Evolutionary conservation across 2,888 invertebrate species (phyloP).

Genomic region (Colletes collaris): DNA sequence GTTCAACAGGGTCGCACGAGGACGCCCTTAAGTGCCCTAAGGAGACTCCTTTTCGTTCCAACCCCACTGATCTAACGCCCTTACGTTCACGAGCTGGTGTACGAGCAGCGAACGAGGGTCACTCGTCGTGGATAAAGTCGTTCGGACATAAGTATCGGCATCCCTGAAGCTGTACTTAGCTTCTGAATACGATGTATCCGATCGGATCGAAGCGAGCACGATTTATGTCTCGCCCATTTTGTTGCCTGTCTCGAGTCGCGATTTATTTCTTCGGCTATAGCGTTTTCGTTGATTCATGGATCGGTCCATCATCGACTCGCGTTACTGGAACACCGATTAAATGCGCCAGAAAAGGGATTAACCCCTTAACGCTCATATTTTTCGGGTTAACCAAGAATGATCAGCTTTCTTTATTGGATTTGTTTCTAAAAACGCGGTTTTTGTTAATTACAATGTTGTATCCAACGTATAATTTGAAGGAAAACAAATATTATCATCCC

Average conservation of each 20-base stretch:
- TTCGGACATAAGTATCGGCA: constrained; percentile 67
- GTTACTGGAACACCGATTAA: too few relatives aligned
- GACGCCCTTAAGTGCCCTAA: constrained; percentile 80
- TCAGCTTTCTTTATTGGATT: too few relatives aligned
- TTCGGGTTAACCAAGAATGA: too few relatives aligned
- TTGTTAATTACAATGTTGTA: too few relatives aligned
- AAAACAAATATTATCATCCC: too few relatives aligned
- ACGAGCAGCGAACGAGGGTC: constrained; percentile 72
- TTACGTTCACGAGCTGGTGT: constrained; percentile 73
- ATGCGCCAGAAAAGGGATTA: too few relatives aligned
- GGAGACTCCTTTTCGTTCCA: constrained; percentile 79
- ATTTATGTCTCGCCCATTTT: constrained; percentile 49
- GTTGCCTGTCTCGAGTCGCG: constrained; percentile 36
- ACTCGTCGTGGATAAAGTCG: constrained; percentile 64
- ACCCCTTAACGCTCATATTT: too few relatives aligned
- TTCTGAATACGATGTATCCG: constrained; percentile 50
- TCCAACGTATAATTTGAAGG: too few relatives aligned
- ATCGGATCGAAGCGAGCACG: constrained; percentile 54
- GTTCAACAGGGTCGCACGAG: constrained; percentile 68
- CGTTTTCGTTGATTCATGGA: constrained; percentile 31
- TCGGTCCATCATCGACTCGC: too few relatives aligned
- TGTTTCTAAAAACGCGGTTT: too few relatives aligned
- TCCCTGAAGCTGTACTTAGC: constrained; percentile 60
- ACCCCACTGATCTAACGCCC: constrained; percentile 75
- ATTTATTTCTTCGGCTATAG: constrained; percentile 31